These are phyloP conservation scores for Drosophila parthenogenetica DNA, from an alignment of 2,888 invertebrate genomes.

Conservation along the genomic window DNA sequence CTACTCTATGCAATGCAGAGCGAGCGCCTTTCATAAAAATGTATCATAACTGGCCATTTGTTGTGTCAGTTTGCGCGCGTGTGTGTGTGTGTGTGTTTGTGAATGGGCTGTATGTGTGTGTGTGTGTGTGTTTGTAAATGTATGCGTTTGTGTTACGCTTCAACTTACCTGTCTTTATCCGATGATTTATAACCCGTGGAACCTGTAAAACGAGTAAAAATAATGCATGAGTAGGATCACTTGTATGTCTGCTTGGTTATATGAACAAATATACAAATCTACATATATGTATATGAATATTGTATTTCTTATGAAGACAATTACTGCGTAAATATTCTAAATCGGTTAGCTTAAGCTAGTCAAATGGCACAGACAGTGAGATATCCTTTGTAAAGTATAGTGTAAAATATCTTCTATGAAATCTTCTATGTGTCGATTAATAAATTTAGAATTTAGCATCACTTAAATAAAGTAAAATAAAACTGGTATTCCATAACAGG, in stretches of 20 bases:
- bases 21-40: conserved; percentile 52
- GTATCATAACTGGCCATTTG: conserved; percentile 69
- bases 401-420: not conserved
- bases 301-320: conserved; percentile 13
- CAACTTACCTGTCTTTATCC: conserved; percentile 92
- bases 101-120: conserved; percentile 6
- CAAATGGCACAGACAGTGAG: not conserved
- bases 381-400: not conserved
- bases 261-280: too few relatives aligned
- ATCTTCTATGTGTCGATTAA: too few relatives aligned
- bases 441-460: too few relatives aligned
- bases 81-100: conserved; percentile 22
- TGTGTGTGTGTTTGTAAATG: conserved; percentile 20
- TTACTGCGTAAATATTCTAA: conserved; percentile 25
- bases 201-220: conserved; percentile 86
- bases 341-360: not conserved
- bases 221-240: conserved; percentile 43
- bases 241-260: conserved; percentile 28
- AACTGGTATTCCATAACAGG: too few relatives aligned
- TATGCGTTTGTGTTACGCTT: conserved; percentile 55
- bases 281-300: conserved; percentile 5
- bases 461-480: too few relatives aligned
- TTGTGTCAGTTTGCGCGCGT: conserved; percentile 31
- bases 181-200: conserved; percentile 93
- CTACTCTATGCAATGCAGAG: conserved; percentile 25